phyloP scores from a whole-genome alignment of 1,140 invertebrate species.

The Drosophila arizonae region DNA sequence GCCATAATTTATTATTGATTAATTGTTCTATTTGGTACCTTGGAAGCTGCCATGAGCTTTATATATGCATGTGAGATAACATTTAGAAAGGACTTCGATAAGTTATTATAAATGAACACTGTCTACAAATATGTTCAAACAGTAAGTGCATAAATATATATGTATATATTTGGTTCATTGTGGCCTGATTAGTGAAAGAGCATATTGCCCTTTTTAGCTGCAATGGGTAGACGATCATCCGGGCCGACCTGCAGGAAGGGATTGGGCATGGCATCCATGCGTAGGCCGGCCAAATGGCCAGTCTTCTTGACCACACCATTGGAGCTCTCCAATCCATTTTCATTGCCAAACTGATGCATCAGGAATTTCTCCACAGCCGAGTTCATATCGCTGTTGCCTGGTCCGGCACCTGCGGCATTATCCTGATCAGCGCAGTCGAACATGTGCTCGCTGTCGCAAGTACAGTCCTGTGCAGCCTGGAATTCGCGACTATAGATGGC shows the following conservation, averaged over 20 bases:
- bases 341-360: conserved; percentile 83
- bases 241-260: conserved; percentile 86
- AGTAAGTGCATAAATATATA: conserved; percentile 9
- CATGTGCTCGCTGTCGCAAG: conserved; percentile 99
- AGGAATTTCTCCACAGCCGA: conserved; percentile 83
- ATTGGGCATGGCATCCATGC: conserved; percentile 84
- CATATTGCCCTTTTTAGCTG: conserved; percentile 93
- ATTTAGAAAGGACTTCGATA: conserved; percentile 54
- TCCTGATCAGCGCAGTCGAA: conserved; percentile 90
- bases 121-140: conserved; percentile 16
- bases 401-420: conserved; percentile 61
- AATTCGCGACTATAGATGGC: conserved; percentile 97
- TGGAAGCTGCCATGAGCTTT: conserved; percentile 38
- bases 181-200: conserved; percentile 81
- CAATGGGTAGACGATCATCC: conserved; percentile 92
- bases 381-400: conserved; percentile 68
- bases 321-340: conserved; percentile 84
- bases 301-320: conserved; percentile 90
- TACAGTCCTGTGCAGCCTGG: conserved; percentile 96
- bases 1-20: conserved; percentile 61
- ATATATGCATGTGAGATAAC: conserved; percentile 39
- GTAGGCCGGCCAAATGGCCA: conserved; percentile 82
- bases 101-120: conserved; percentile 51
- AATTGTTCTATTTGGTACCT: conserved; percentile 39
- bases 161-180: conserved; percentile 1